Base-by-base conservation (phyloP, 2,888 invertebrate species). In the Geophilus truncorum region DNA sequence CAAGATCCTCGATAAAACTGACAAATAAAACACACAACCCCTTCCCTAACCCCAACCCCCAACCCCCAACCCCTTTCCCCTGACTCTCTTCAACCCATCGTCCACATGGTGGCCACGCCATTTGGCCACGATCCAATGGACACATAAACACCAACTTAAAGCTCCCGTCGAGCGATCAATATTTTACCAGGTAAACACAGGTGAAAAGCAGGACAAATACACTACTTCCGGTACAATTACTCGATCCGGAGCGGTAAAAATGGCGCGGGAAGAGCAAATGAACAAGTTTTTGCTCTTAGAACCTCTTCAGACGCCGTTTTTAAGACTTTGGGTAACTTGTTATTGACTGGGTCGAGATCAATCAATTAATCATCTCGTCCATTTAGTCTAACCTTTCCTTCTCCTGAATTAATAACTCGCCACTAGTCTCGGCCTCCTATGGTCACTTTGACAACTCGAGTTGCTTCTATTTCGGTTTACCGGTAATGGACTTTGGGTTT, bases 111-210 rank as follows among this genome's bases (percentile, higher is more conserved):
- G 70, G 28, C 70, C 70, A 28, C 12, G n/a, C 28, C 28, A 70
- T 70, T 70, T 70, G 70, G 70, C 70, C 70, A 70, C 25, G 12
- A 70, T 25, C 70, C 70, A 70, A 70, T 70, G 70, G 70, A 70
- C 25, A 70, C 70, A 70, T 70, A 70, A 70, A 70, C 28, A 70
- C 25, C 28, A 28, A 62, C 57, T 25, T 70, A 10, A 70, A 70
- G 70, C 70, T n/a, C 10, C 70, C 28, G 70, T 70, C 70, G 28
- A 25, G 15, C 70, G 70, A 70, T 70, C 70, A 70, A 70, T 70
- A 70, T 70, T 70, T 70, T n/a, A 70, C 5, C 70, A 70, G 70
- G 70, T 70, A 70, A 70, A 70, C 70, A 70, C 70, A 70, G 70
- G 25, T 70, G 70, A 70, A 70, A 70, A 70, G 25, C 28, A 70